Base-by-base conservation (phyloP, 2,113 vertebrate genomes). In the Furnarius figulus region DNA sequence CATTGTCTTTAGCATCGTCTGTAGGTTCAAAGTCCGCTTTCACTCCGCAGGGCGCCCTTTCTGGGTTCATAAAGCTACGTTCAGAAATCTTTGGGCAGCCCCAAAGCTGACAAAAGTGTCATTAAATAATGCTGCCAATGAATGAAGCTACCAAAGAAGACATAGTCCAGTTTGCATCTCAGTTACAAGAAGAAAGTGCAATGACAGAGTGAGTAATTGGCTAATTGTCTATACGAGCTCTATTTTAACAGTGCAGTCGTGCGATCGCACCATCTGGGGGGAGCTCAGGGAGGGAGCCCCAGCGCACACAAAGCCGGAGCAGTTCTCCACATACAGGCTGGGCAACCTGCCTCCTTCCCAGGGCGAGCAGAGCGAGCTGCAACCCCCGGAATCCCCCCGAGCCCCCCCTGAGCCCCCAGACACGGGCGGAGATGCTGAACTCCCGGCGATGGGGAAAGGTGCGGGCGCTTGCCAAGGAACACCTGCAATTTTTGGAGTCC, bases 121-220 rank as follows among this genome's bases (percentile, higher is more conserved):
- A 92, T 97, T 94, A 96, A 96, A 96, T 97, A 97, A 93, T 87
- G 92, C 90, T 93, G 90, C 83, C 96, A 3, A 81, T 94, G 95
- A 97, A 96, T 96, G 96, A 96, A 97, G 92, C 94, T 94, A 96
- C 95, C 90, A 90, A 97, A 96, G 96, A 97, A 97, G 95, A 96
- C 95, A 93, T 95, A 95, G 96, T 95, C 96, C 95, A 92, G 96
- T 95, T 97, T 96, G 96, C 95, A 95, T 89, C 96, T 96, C 95
- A 97, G 93, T 97, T 97, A 96, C 95, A 90, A 96, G 96, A 93
- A 96, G 96, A 97, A 96, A 97, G 94, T 96, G 92, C 93, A 85
- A 87, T 96, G 94, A 96, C 92, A 97, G 96, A 86, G 96, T 96
- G 93, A 96, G 93, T 96, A 96, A 97, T 95, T 95, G 95, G 93